A percentile compares a stretch with the other conserved stretches of the same genome.
phyloP scores from a whole-genome alignment of 2,797 vertebrate species.

The Schizothorax lantsangensis region DNA sequence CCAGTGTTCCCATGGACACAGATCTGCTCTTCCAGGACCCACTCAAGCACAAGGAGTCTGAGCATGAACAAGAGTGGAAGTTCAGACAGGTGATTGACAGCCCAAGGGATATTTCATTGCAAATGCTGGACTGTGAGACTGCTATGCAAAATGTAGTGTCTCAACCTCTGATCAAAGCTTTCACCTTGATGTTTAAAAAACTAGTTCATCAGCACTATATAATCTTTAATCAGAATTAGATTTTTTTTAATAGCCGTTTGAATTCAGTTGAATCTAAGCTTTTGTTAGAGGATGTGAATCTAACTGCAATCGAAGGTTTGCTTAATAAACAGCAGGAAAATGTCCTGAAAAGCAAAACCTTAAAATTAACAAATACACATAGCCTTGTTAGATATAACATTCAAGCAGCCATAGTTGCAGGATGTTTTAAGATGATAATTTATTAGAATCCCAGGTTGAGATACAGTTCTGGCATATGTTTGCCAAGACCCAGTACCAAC shows the following conservation, averaged over 20 bases:
- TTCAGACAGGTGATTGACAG: conserved; percentile 88
- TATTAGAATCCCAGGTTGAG: conserved; percentile 75
- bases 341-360: background rate
- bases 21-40: conserved; percentile 90
- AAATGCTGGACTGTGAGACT: conserved; percentile 18
- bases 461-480: conserved; percentile 60
- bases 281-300: conserved; percentile 18
- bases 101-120: background rate
- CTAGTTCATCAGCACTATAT: conserved; percentile 17
- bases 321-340: background rate
- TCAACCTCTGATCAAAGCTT: conserved; percentile 49
- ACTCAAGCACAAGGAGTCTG: conserved; percentile 90
- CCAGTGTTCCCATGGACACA: conserved; percentile 79
- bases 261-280: conserved; percentile 28
- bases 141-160: conserved; percentile 45
- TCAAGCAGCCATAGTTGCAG: conserved; percentile 65
- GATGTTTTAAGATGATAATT: conserved; percentile 22
- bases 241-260: background rate
- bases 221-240: background rate
- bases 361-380: conserved; percentile 68
- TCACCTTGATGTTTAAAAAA: conserved; percentile 38
- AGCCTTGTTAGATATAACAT: conserved; percentile 72
- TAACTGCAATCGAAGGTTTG: background rate
- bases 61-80: conserved; percentile 99
- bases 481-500: conserved; percentile 59